A percentile compares a stretch with the other conserved stretches of the same genome.
phyloP scores from a whole-genome alignment of 2,888 invertebrate species.

The Dynastes tityus region DNA sequence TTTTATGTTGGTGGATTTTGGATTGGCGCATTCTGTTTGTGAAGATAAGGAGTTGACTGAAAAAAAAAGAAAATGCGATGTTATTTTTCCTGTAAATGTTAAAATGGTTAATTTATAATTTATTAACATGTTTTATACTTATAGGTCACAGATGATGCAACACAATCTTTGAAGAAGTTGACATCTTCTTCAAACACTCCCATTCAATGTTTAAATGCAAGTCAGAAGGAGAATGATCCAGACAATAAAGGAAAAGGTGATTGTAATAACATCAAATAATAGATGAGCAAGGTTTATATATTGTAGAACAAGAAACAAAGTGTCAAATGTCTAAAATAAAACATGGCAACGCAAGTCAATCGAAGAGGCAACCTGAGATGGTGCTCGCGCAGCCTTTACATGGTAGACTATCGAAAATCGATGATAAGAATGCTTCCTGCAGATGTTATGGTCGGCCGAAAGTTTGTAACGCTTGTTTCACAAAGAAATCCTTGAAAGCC shows the following conservation, averaged over 20 bases:
- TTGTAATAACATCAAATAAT: background rate
- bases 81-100: constrained; percentile 41
- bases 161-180: constrained; percentile 11
- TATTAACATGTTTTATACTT: background rate
- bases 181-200: background rate
- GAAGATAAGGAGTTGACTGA: constrained; percentile 29
- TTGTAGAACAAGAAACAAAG: background rate
- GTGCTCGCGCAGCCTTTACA: background rate
- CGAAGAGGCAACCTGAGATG: constrained; percentile 16
- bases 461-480: constrained; percentile 80
- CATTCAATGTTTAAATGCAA: constrained; percentile 17
- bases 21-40: constrained; percentile 82
- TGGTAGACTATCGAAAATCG: background rate
- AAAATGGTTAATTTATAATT: background rate
- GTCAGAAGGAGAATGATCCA: constrained; percentile 51
- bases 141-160: constrained; percentile 12
- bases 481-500: constrained; percentile 79
- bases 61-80: constrained; percentile 48
- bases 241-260: constrained; percentile 42
- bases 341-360: background rate
- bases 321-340: background rate
- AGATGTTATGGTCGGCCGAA: constrained; percentile 79
- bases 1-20: constrained; percentile 90
- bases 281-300: background rate
- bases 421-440: constrained; percentile 70